phyloP scores from a whole-genome alignment of 2,113 vertebrate genomes.

The Cnemophilus loriae region DNA sequence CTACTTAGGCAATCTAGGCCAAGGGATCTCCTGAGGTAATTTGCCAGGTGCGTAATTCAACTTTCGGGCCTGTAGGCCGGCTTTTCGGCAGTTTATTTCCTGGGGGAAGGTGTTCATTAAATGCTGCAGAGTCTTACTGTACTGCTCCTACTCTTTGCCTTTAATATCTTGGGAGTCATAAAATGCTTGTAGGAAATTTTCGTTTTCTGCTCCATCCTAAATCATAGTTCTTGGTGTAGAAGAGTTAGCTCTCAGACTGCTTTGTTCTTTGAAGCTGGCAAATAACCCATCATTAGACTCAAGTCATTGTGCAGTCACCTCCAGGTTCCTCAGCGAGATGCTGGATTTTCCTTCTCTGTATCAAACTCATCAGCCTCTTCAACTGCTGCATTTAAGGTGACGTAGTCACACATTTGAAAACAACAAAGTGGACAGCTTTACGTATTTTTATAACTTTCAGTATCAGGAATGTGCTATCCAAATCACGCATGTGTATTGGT shows the following conservation, averaged over 20 bases:
- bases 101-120: background rate
- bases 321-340: background rate
- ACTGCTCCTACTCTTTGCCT: background rate
- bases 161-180: background rate
- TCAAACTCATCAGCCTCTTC: background rate
- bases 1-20: background rate
- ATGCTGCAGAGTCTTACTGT: background rate
- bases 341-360: background rate
- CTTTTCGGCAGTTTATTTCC: background rate
- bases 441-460: background rate
- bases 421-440: background rate
- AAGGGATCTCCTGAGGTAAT: background rate
- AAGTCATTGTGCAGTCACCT: background rate
- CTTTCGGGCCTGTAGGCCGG: background rate
- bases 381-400: background rate
- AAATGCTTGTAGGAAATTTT: background rate
- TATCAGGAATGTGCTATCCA: background rate
- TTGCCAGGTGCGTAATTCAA: background rate
- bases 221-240: background rate
- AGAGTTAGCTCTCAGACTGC: background rate
- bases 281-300: background rate
- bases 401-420: background rate
- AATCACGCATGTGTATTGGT: background rate
- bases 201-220: background rate
- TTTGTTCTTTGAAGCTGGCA: background rate